phyloP scores from a whole-genome alignment of 2,113 vertebrate genomes.

The Pedetes capensis region DNA sequence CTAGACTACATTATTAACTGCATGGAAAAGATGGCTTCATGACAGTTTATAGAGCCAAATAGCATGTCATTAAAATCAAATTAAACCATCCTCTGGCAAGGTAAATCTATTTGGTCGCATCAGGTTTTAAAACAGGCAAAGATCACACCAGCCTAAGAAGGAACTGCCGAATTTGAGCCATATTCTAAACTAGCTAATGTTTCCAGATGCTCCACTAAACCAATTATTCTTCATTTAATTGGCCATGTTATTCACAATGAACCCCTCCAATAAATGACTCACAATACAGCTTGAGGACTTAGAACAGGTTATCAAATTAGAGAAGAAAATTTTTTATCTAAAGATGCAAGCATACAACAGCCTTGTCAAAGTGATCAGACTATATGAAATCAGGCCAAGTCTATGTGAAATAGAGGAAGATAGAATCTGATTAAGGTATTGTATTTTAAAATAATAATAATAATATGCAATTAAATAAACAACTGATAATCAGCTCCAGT shows the following conservation, averaged over 20 bases:
- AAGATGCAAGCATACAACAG: background rate
- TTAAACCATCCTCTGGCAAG: slow-evolving; percentile 24
- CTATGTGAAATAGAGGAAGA: background rate
- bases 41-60: slow-evolving; percentile 42
- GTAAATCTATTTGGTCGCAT: background rate
- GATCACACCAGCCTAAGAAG: background rate
- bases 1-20: slow-evolving; percentile 60
- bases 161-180: background rate
- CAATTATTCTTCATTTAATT: slow-evolving; percentile 24
- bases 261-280: background rate
- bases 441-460: background rate
- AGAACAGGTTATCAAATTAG: background rate
- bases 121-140: background rate
- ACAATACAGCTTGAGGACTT: background rate
- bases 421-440: background rate
- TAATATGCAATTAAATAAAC: background rate
- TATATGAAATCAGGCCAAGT: background rate
- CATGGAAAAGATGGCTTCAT: slow-evolving; percentile 47
- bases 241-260: background rate
- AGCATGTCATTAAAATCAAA: slow-evolving; percentile 51
- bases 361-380: background rate
- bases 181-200: background rate
- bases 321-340: slow-evolving; percentile 6
- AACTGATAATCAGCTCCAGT: background rate
- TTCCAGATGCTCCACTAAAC: background rate